A percentile compares a stretch with the other conserved stretches of the same genome.
Evolutionary conservation across 2,113 vertebrate species (phyloP).

Genomic region (Nothoprocta perdicaria): DNA sequence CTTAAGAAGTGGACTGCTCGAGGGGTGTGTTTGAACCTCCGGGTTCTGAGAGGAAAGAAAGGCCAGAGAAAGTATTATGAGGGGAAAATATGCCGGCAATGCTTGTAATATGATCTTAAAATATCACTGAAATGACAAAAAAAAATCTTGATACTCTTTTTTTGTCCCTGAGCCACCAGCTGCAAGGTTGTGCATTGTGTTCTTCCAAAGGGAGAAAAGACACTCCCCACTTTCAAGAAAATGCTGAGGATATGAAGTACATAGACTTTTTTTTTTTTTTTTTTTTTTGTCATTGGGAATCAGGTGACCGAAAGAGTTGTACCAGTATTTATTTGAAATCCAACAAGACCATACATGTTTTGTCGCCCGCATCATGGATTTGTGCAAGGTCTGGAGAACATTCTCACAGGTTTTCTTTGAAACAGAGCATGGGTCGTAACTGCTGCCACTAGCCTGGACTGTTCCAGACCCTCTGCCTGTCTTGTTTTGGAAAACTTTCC

Average conservation of each 20-base stretch:
- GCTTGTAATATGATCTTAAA: not conserved
- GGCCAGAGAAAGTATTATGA: not conserved
- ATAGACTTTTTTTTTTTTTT: no score
- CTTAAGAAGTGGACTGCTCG: not conserved
- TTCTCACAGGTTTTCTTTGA: not conserved
- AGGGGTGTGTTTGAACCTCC: not conserved
- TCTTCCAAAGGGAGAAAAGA: not conserved
- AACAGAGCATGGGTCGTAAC: not conserved
- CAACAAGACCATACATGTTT: not conserved
- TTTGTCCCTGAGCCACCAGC: not conserved
- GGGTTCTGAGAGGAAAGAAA: not conserved
- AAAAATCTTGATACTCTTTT: accelerated
- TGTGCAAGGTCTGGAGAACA: not conserved
- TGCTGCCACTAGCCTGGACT: not conserved
- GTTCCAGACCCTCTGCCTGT: not conserved
- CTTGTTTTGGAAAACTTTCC: not conserved
- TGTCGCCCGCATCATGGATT: not conserved
- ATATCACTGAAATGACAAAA: not conserved
- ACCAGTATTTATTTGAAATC: accelerated
- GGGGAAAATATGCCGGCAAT: not conserved
- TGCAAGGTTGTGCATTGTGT: not conserved
- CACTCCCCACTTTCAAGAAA: not conserved
- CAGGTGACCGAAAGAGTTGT: not conserved
- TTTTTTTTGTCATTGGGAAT: not conserved
- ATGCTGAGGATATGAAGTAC: not conserved